Percentiles rank a stretch among this genome's conserved stretches.
These are phyloP conservation scores for Frankliniella fusca DNA, from an alignment of 2,888 invertebrate genomes.

Conservation along the genomic window DNA sequence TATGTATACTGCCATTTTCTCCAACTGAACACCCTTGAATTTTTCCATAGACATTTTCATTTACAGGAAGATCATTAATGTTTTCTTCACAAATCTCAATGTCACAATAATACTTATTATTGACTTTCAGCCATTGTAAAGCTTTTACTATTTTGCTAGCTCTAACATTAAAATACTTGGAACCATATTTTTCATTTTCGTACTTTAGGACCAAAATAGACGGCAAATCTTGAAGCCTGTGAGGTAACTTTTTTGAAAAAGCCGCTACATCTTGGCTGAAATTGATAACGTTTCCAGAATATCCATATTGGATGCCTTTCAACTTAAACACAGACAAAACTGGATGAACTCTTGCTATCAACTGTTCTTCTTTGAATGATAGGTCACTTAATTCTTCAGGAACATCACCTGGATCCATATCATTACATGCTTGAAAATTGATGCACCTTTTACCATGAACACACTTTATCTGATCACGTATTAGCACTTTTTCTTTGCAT, in stretches of 20 bases:
- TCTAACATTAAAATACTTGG: neutral
- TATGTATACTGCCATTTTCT: neutral
- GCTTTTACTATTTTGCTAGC: neutral
- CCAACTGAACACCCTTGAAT: neutral
- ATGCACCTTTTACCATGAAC: neutral
- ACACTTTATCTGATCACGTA: neutral
- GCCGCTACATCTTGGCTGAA: conserved; percentile 30
- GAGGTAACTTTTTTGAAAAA: conserved; percentile 29
- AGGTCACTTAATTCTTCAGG: conserved; percentile 27
- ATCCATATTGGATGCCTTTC: conserved; percentile 32
- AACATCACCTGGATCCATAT: conserved; percentile 20
- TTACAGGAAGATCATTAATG: neutral
- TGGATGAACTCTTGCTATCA: too few relatives aligned
- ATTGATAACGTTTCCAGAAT: conserved; percentile 31
- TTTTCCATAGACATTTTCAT: conserved; percentile 11
- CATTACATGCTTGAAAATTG: neutral
- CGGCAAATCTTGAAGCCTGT: neutral
- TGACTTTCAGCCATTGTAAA: neutral
- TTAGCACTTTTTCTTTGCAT: neutral
- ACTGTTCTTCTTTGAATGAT: conserved; percentile 31
- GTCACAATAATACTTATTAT: conserved; percentile 29
- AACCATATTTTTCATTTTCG: neutral
- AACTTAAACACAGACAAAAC: conserved; percentile 32
- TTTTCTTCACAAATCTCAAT: neutral
- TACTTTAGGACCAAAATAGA: neutral